These are phyloP conservation scores for Drosophila infuscata DNA, from an alignment of 2,888 invertebrate genomes.

Conservation along the genomic window DNA sequence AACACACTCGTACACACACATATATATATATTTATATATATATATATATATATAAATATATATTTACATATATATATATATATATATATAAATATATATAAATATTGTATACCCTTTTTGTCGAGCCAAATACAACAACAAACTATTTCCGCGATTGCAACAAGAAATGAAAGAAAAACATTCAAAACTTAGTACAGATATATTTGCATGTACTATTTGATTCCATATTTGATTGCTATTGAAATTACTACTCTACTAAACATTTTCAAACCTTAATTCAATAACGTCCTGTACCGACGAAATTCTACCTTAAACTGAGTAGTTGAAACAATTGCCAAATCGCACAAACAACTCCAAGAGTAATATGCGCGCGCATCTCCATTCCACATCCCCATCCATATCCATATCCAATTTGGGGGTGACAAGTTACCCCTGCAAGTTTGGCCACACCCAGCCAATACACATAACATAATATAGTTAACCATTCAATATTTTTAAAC, in stretches of 20 bases:
- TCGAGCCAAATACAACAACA: background rate
- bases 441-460: constrained; percentile 63
- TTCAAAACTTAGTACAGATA: background rate
- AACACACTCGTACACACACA: background rate
- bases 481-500: background rate
- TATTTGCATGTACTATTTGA: background rate
- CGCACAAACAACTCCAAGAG: constrained; percentile 22
- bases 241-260: constrained; percentile 10
- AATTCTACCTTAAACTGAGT: constrained; percentile 66
- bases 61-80: background rate
- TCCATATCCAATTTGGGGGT: constrained; percentile 5
- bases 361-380: constrained; percentile 51
- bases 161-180: background rate
- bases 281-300: constrained; percentile 61
- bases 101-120: background rate
- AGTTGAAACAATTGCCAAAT: constrained; percentile 36
- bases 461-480: constrained; percentile 18
- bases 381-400: background rate
- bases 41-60: background rate
- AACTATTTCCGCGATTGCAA: background rate
- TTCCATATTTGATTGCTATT: background rate
- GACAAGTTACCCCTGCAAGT: constrained; percentile 34
- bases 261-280: constrained; percentile 46
- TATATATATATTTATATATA: background rate
- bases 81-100: background rate